Conservation (phyloP, 2,888 invertebrate species). For the Agriopis marginaria region DNA sequence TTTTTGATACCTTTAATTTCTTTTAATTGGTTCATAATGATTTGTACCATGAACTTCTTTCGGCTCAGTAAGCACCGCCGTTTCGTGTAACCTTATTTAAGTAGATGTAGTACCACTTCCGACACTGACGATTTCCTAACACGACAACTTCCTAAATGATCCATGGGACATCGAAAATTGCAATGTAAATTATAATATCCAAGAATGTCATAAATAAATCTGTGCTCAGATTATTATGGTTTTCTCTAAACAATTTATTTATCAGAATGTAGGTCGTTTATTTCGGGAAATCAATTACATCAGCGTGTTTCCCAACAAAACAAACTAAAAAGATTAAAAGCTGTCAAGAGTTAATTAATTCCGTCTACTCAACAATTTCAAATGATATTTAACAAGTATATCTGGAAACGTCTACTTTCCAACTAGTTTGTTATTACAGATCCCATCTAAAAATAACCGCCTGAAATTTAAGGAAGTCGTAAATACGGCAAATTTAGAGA, state of each 20-base stretch:
- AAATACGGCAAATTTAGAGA: slow-evolving; percentile 57
- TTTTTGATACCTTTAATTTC: too few relatives aligned
- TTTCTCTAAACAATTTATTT: not conserved
- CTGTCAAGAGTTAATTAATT: slow-evolving; percentile 15
- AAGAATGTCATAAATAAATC: too few relatives aligned
- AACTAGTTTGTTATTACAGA: slow-evolving; percentile 29
- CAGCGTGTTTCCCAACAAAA: not conserved
- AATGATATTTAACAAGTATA: slow-evolving; percentile 10
- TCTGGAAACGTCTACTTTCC: slow-evolving; percentile 15
- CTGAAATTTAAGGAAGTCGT: slow-evolving; percentile 56
- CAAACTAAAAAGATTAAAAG: slow-evolving; percentile 9
- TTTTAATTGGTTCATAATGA: too few relatives aligned
- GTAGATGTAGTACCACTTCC: too few relatives aligned
- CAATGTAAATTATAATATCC: too few relatives aligned
- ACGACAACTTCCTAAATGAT: too few relatives aligned
- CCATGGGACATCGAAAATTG: too few relatives aligned
- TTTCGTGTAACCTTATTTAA: too few relatives aligned
- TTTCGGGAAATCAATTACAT: slow-evolving; percentile 5
- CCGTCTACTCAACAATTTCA: slow-evolving; percentile 5
- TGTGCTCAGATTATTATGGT: not conserved
- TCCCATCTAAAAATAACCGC: slow-evolving; percentile 44
- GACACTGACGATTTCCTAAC: too few relatives aligned
- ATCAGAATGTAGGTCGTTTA: slow-evolving; percentile 2
- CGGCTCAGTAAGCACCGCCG: too few relatives aligned
- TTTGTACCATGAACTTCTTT: too few relatives aligned